Evolutionary conservation across 2,797 vertebrate species (phyloP).

Genomic region (Leucoraja ocellata): DNA sequence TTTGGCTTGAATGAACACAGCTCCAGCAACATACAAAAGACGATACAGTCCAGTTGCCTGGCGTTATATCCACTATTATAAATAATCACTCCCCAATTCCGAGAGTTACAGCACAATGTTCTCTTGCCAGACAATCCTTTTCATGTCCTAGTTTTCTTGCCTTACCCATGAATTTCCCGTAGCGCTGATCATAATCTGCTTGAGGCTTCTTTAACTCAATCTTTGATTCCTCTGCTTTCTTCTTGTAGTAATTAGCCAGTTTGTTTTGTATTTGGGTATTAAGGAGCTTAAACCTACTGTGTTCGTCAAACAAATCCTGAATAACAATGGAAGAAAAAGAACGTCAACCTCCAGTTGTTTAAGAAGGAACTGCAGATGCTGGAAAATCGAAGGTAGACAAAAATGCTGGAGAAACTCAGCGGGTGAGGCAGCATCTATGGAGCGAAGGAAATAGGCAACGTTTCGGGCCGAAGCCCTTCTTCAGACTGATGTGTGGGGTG

Average conservation of each 20-base stretch:
- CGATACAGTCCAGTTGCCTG: too few species aligned
- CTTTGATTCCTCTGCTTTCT: background rate
- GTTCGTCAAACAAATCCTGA: background rate
- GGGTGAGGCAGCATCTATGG: too few species aligned
- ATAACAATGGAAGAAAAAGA: background rate
- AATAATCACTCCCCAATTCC: background rate
- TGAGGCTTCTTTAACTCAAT: background rate
- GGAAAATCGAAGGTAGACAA: too few species aligned
- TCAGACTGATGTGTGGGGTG: too few species aligned
- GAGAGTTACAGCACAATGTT: background rate
- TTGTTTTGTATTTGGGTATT: constrained; percentile 1
- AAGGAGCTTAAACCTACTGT: background rate
- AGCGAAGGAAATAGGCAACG: too few species aligned
- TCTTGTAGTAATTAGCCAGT: constrained; percentile 1
- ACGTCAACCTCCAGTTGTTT: background rate
- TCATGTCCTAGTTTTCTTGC: background rate
- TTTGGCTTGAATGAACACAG: too few species aligned
- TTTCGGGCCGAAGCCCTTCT: too few species aligned
- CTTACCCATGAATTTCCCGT: constrained; percentile 21
- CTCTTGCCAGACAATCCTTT: background rate
- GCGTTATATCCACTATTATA: too few species aligned
- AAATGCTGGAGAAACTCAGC: too few species aligned
- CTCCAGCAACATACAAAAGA: too few species aligned
- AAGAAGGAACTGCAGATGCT: too few species aligned
- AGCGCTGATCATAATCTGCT: background rate